These are phyloP conservation scores for Parapsyche elsis DNA, from an alignment of 1,140 invertebrate genomes.

Conservation along the genomic window DNA sequence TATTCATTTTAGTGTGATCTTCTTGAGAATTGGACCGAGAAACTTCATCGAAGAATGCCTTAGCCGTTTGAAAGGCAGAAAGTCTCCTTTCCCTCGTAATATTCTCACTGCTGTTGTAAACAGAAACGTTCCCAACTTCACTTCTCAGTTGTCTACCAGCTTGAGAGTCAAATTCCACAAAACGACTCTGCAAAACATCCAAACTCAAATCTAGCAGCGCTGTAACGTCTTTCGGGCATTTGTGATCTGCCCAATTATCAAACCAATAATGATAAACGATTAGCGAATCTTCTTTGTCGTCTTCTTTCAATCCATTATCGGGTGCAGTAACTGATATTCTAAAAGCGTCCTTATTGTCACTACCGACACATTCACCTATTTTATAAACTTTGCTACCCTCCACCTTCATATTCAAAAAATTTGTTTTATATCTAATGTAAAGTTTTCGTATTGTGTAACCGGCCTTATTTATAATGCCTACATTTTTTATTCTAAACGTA, in stretches of 20 bases:
- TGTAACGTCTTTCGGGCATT: conserved; percentile 70
- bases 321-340: conserved; percentile 41
- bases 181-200: conserved; percentile 65
- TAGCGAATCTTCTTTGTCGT: conserved; percentile 56
- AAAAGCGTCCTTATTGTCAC: conserved; percentile 41
- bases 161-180: conserved; percentile 37
- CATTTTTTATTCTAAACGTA: conserved; percentile 70
- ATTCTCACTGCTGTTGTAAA: neutral
- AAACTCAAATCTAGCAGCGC: conserved; percentile 71
- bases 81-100: conserved; percentile 42
- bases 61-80: conserved; percentile 52
- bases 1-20: neutral
- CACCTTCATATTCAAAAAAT: conserved; percentile 51
- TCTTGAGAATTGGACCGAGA: conserved; percentile 38
- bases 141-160: neutral
- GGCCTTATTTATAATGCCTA: conserved; percentile 68
- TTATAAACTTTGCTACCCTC: conserved; percentile 41
- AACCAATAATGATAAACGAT: conserved; percentile 75
- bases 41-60: conserved; percentile 53
- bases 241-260: conserved; percentile 77
- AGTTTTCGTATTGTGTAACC: conserved; percentile 76
- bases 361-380: conserved; percentile 22
- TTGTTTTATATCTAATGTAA: conserved; percentile 60
- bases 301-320: conserved; percentile 5
- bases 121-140: neutral